Evolutionary conservation across 2,113 vertebrate genomes (phyloP).

Genomic region (Spheniscus mendiculus): DNA sequence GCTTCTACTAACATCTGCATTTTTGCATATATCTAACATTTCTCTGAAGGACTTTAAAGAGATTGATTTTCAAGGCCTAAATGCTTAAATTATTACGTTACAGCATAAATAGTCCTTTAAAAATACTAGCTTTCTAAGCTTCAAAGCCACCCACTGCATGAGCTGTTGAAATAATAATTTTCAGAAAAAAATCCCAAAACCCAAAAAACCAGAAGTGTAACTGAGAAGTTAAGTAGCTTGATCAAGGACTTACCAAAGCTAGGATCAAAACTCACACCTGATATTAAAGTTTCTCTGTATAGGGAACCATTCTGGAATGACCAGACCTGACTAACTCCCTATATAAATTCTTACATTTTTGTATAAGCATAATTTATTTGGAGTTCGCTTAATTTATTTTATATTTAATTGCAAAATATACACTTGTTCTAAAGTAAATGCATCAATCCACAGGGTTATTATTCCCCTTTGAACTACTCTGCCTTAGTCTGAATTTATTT

Average conservation of each 20-base stretch:
- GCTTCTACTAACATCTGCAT: not conserved
- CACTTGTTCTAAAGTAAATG: not conserved
- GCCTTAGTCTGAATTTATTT: not conserved
- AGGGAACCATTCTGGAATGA: not conserved
- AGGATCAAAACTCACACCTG: not conserved
- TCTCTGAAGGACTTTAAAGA: not conserved
- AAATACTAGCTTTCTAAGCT: not conserved
- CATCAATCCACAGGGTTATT: not conserved
- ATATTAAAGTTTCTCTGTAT: not conserved
- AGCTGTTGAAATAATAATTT: not conserved
- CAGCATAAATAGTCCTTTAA: not conserved
- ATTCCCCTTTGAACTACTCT: not conserved
- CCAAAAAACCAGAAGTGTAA: not conserved
- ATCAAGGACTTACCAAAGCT: not conserved
- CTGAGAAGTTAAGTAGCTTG: not conserved
- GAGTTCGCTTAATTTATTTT: not conserved
- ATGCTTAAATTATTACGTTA: not conserved
- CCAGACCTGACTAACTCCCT: not conserved
- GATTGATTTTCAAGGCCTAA: not conserved
- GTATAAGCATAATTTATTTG: not conserved
- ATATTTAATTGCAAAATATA: not conserved
- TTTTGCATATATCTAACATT: slow-evolving; percentile 5
- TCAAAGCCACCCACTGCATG: not conserved
- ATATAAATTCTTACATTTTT: not conserved
- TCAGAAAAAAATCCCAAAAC: not conserved